Conservation (phyloP, 2,888 invertebrate genomes). For the Megastigmus dorsalis region DNA sequence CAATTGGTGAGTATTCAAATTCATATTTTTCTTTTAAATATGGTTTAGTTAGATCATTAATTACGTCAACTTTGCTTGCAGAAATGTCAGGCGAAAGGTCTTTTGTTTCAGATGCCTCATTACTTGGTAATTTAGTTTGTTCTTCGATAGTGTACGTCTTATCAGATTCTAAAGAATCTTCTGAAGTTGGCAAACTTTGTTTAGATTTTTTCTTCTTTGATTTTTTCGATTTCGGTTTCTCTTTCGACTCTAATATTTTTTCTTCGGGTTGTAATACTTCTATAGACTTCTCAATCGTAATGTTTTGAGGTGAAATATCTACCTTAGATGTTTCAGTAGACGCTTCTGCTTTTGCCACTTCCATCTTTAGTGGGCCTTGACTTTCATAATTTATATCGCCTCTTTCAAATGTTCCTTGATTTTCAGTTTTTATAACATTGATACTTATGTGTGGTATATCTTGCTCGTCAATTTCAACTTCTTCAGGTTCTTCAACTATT, state of each 20-base stretch:
- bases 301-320: not conserved
- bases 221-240: slow-evolving; percentile 41
- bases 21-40: slow-evolving; percentile 47
- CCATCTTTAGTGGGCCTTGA: not conserved
- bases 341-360: slow-evolving; percentile 5
- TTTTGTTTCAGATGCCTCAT: not conserved
- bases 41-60: slow-evolving; percentile 28
- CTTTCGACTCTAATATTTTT: not conserved
- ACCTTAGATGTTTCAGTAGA: not conserved
- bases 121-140: not conserved
- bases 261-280: not conserved
- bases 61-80: not conserved
- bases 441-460: slow-evolving; percentile 83
- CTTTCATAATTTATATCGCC: not conserved
- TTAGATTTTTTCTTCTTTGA: slow-evolving; percentile 21
- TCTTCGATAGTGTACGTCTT: slow-evolving; percentile 43
- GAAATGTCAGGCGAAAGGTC: not conserved
- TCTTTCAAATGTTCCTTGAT: slow-evolving; percentile 32
- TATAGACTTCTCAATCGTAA: not conserved
- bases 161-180: slow-evolving; percentile 34
- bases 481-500: slow-evolving; percentile 89
- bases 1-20: slow-evolving; percentile 57
- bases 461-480: slow-evolving; percentile 83
- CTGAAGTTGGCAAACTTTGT: not conserved
- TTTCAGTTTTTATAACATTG: slow-evolving; percentile 76